A percentile compares a stretch with the other conserved stretches of the same genome.
These are phyloP conservation scores for Artemisiospiza belli DNA, from an alignment of 2,113 vertebrate genomes.

Conservation along the genomic window DNA sequence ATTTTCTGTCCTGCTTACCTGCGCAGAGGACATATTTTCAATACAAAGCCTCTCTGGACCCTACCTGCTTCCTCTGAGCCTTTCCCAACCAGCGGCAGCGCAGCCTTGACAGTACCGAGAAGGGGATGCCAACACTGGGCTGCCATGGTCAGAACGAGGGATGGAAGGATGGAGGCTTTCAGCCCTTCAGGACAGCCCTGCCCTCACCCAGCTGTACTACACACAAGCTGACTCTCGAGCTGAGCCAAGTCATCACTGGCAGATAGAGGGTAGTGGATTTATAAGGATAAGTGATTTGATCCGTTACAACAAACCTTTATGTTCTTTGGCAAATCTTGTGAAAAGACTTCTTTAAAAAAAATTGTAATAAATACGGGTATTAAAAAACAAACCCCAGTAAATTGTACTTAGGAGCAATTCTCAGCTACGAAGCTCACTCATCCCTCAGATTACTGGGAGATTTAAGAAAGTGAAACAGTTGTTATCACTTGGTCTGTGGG, in stretches of 20 bases:
- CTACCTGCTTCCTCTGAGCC: background rate
- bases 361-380: background rate
- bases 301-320: constrained; percentile 32
- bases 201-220: background rate
- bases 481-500: constrained; percentile 61
- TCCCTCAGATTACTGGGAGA: constrained; percentile 64
- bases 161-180: background rate
- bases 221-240: background rate
- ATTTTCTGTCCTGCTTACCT: background rate
- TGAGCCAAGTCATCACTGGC: constrained; percentile 25
- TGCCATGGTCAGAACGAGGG: background rate
- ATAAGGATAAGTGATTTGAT: constrained; percentile 52
- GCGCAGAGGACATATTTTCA: background rate
- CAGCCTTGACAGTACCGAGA: background rate
- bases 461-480: constrained; percentile 67
- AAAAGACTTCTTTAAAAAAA: background rate
- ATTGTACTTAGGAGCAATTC: constrained; percentile 34
- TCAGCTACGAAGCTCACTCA: constrained; percentile 42
- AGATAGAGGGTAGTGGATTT: constrained; percentile 38
- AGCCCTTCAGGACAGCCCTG: background rate
- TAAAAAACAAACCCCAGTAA: constrained; percentile 43
- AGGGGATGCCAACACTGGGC: background rate
- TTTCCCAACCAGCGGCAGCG: background rate
- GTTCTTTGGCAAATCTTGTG: constrained; percentile 59
- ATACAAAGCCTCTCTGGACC: background rate